phyloP scores from a whole-genome alignment of 2,797 vertebrate species.

The Ptychadena robeensis region DNA sequence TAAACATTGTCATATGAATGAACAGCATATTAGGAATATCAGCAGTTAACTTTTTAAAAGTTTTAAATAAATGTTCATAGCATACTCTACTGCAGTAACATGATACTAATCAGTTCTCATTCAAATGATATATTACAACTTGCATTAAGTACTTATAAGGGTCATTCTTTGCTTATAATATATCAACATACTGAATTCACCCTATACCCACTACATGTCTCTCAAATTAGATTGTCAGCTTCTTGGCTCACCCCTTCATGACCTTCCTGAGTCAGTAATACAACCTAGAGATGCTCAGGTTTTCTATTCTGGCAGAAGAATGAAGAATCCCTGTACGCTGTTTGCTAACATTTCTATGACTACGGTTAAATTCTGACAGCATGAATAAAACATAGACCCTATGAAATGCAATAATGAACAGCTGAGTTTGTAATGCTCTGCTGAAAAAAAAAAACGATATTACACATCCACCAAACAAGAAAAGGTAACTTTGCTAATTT shows the following conservation, averaged over 20 bases:
- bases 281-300: not conserved
- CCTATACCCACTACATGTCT: not conserved
- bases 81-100: not conserved
- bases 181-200: not conserved
- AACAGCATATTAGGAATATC: not conserved
- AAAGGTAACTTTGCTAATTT: not conserved
- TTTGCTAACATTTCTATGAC: constrained; percentile 13
- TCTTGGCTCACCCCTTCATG: not conserved
- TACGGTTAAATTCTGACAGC: constrained; percentile 15
- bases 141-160: not conserved
- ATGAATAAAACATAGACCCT: constrained; percentile 36
- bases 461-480: not conserved
- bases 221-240: not conserved
- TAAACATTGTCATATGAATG: not conserved
- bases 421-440: not conserved
- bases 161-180: not conserved
- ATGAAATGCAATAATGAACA: constrained; percentile 13
- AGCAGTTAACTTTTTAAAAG: not conserved
- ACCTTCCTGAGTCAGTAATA: constrained; percentile 7
- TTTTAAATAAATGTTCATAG: not conserved
- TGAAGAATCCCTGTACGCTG: constrained; percentile 6
- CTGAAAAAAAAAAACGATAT: constrained; percentile 13
- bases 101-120: not conserved
- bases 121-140: not conserved
- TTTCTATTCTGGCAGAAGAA: not conserved